These are phyloP conservation scores for Chascanopsetta lugubris DNA, from an alignment of 2,113 vertebrate species.

Conservation along the genomic window DNA sequence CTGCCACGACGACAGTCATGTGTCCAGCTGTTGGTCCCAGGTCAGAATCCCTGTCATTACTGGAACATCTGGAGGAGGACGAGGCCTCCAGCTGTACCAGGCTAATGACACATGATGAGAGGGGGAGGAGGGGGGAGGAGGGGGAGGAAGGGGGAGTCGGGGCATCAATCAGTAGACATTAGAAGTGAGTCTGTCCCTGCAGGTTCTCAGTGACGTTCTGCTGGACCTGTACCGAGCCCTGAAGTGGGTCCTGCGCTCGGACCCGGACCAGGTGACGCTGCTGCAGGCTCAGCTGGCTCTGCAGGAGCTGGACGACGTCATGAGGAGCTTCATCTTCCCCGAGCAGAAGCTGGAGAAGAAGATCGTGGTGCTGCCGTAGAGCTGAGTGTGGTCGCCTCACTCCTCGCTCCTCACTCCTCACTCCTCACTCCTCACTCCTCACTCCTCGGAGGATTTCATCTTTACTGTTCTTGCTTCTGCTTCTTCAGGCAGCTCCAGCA, in stretches of 20 bases:
- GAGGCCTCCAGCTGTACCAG: constrained; percentile 22
- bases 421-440: background rate
- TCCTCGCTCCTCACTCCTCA: background rate
- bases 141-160: background rate
- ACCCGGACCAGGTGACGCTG: constrained; percentile 80
- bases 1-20: constrained; percentile 11
- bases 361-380: constrained; percentile 88
- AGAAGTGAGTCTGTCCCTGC: background rate
- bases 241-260: constrained; percentile 83
- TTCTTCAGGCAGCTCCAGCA: too few species aligned
- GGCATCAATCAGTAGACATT: background rate
- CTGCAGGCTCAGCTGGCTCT: constrained; percentile 92
- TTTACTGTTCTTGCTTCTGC: too few species aligned
- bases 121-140: background rate
- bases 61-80: constrained; percentile 44
- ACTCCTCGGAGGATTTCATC: background rate
- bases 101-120: constrained; percentile 51
- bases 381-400: too few species aligned
- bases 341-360: constrained; percentile 90
- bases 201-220: constrained; percentile 86
- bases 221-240: constrained; percentile 92
- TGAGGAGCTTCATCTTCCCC: constrained; percentile 88
- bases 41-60: constrained; percentile 67
- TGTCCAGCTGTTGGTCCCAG: constrained; percentile 31
- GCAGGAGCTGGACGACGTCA: constrained; percentile 86